Evolutionary conservation across 2,113 vertebrate genomes (phyloP), one percentile per base, ranked within the genome.

Genomic region (Amazona vittata): DNA sequence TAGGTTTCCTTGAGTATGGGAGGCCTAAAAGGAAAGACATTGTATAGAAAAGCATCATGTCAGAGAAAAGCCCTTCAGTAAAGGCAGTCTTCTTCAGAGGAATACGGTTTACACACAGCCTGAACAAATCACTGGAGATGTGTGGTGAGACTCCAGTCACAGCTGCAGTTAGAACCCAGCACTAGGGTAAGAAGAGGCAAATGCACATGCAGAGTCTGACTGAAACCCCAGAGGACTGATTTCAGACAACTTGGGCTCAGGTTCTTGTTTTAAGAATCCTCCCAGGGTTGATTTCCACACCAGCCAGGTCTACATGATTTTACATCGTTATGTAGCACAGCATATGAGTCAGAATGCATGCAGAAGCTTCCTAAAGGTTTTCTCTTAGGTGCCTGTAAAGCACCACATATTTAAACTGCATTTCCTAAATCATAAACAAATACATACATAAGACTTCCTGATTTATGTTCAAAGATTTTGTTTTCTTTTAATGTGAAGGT

Each of bases 121-220:
- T 55, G 25, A 80, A 77, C 4, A 69, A 65, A 52, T 31, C 2
- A 0, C 25, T 68, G 35, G 33, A 83, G 25, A 83, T 44, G 10
- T 39, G 18, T 10, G 6, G 33, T 81, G 60, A 86, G 50, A 55
- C 2, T 2, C 16, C 29, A 46, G 49, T 41, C 49, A 55, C n/a
- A 88, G 82, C 25, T 89, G 43, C 43, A 71, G 39, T 8, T 26
- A 65, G 50, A 53, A 37, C 37, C 12, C 22, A 63, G 14, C 0
- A 0, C 1, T 0, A 0, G 6, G 10, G 22, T 37, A 5, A 73
- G 67, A 46, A 76, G 49, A 49, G 4, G 22, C 15, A 39, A 89
- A 83, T n/a, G 26, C 5, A 9, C 5, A 24, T 8, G 7, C 29
- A 24, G 6, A 18, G 43, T 44, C 43, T 92, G 43, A 83, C 0